phyloP scores from a whole-genome alignment of 92 coral and sea anemone genomes.

The Palythoa grandis region DNA sequence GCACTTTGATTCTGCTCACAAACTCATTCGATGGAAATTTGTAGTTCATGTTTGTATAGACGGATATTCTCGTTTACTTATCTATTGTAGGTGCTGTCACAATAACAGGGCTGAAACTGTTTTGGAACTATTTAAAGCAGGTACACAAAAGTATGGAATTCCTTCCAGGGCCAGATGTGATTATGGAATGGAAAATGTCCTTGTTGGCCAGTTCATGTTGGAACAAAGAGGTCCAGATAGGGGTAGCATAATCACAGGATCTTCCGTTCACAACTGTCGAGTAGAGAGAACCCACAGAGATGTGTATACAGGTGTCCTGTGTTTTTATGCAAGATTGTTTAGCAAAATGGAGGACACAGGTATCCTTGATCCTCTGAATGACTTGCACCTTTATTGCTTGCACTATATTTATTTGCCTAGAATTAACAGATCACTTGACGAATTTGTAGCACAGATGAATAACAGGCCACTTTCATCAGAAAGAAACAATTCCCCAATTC shows the following conservation, averaged over 20 bases:
- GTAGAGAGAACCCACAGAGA: slow-evolving; percentile 69
- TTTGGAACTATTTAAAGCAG: slow-evolving; percentile 48
- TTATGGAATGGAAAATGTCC: slow-evolving; percentile 70
- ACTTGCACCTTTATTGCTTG: slow-evolving; percentile 65
- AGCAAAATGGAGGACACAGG: slow-evolving; percentile 56
- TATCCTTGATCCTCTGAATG: slow-evolving; percentile 65
- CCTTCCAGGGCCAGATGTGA: slow-evolving; percentile 61
- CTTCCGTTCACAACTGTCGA: slow-evolving; percentile 69
- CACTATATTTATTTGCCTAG: slow-evolving; percentile 69
- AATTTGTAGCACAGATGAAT: slow-evolving; percentile 57
- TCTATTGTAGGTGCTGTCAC: slow-evolving; percentile 58
- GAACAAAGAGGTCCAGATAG: slow-evolving; percentile 58
- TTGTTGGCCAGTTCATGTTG: slow-evolving; percentile 67
- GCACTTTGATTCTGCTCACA: slow-evolving; percentile 71
- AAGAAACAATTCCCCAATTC: slow-evolving; percentile 46
- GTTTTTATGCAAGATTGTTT: slow-evolving; percentile 65
- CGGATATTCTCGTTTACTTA: slow-evolving; percentile 63
- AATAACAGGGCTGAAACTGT: slow-evolving; percentile 72
- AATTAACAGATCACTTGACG: slow-evolving; percentile 66
- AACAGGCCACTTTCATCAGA: slow-evolving; percentile 58
- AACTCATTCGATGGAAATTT: slow-evolving; percentile 67
- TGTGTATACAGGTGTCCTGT: slow-evolving; percentile 65
- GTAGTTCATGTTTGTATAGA: slow-evolving; percentile 69
- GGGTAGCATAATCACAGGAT: slow-evolving; percentile 75
- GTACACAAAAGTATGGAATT: slow-evolving; percentile 52